phyloP scores from a whole-genome alignment of 2,888 invertebrate species.

The Tolmerus cingulatus region DNA sequence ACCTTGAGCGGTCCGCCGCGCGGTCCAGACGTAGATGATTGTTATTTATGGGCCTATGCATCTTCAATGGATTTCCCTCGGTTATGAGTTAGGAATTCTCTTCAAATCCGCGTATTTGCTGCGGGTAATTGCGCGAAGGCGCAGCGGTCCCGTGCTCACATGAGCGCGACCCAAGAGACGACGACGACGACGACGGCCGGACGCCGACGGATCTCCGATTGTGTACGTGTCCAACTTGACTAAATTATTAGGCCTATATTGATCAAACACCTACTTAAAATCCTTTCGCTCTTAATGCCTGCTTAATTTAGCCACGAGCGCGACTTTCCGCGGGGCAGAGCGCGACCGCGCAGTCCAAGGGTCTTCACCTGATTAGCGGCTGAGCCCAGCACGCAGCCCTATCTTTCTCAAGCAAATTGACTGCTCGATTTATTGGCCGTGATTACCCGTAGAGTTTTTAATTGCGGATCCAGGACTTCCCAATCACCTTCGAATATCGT shows the following conservation, averaged over 20 bases:
- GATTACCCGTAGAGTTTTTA: constrained; percentile 40
- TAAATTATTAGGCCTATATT: constrained; percentile 25
- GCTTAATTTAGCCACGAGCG: background rate
- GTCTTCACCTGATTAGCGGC: constrained; percentile 19
- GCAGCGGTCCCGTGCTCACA: background rate
- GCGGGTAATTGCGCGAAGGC: constrained; percentile 32
- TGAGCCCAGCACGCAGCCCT: background rate
- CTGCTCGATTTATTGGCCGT: constrained; percentile 28
- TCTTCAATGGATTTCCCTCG: constrained; percentile 42
- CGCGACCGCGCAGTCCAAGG: background rate
- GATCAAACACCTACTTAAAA: constrained; percentile 34
- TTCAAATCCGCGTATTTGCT: constrained; percentile 17
- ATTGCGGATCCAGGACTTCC: background rate
- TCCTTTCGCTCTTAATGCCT: background rate
- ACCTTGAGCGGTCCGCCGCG: constrained; percentile 8
- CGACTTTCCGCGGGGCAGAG: background rate
- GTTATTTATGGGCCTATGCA: constrained; percentile 42
- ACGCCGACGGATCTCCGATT: background rate
- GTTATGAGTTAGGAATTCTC: constrained; percentile 28
- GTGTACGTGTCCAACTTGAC: background rate
- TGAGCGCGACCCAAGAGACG: background rate
- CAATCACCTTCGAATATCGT: constrained; percentile 6
- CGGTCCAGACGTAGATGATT: constrained; percentile 42
- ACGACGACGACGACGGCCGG: background rate
- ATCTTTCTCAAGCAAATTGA: background rate